These are phyloP conservation scores for Crocodylus rhombifer DNA, from an alignment of 2,797 vertebrate genomes.

Conservation along the genomic window DNA sequence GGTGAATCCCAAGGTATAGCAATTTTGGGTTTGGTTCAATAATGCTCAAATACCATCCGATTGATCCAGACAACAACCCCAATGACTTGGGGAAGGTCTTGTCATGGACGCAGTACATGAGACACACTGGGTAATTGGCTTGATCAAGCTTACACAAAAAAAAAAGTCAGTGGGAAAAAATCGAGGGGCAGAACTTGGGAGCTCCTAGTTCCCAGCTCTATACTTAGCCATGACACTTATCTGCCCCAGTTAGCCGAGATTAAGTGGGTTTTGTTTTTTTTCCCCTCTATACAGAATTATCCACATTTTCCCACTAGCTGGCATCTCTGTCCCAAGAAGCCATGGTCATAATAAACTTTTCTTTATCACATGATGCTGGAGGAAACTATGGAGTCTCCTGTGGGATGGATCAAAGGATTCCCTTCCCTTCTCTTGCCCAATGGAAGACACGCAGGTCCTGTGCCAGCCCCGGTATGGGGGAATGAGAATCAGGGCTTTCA, in stretches of 20 bases:
- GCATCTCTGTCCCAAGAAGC: background rate
- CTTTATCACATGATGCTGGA: background rate
- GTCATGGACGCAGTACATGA: background rate
- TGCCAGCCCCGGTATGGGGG: background rate
- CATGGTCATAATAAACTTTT: background rate
- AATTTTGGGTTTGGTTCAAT: background rate
- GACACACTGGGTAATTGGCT: background rate
- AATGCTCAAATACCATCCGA: rapidly evolving
- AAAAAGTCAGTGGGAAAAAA: background rate
- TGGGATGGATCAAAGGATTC: background rate
- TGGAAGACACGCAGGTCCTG: background rate
- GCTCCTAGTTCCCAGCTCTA: background rate
- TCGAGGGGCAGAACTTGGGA: background rate
- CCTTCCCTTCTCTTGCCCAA: background rate
- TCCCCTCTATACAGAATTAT: background rate
- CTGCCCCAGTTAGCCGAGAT: background rate
- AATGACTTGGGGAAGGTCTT: background rate
- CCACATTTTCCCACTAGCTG: background rate
- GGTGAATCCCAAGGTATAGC: background rate
- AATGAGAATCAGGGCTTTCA: background rate
- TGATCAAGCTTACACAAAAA: background rate
- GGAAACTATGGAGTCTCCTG: background rate
- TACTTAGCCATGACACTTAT: background rate
- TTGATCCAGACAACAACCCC: background rate
- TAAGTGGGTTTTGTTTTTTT: background rate